Percentiles rank a stretch among this genome's conserved stretches.
Evolutionary conservation across 2,888 invertebrate species (phyloP).

Genomic region (Pristionchus arcanus): DNA sequence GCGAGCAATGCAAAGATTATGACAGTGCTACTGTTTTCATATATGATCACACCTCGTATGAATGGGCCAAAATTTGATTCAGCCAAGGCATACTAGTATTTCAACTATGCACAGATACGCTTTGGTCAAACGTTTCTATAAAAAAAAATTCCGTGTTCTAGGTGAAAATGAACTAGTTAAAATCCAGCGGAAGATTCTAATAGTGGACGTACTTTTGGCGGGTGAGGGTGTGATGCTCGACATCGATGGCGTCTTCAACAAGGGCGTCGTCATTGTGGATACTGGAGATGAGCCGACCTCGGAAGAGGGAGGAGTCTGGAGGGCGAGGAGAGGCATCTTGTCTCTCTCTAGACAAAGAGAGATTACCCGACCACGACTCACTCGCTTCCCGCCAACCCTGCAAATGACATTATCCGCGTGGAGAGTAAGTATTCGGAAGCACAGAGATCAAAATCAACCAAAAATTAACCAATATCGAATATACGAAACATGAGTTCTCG

Average conservation of each 20-base stretch:
- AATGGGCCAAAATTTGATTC: background rate
- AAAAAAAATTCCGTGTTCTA: background rate
- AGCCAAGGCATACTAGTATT: background rate
- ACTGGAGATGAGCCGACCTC: background rate
- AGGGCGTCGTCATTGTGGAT: constrained; percentile 15
- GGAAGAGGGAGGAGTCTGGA: constrained; percentile 18
- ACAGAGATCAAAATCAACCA: background rate
- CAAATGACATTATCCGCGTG: constrained; percentile 23
- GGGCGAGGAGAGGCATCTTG: constrained; percentile 12
- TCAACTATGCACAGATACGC: too few relatives aligned
- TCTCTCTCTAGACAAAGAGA: constrained; percentile 1
- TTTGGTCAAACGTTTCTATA: too few relatives aligned
- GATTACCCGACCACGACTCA: constrained; percentile 44
- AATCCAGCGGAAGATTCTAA: background rate
- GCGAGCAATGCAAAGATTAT: background rate
- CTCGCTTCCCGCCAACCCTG: constrained; percentile 32
- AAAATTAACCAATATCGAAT: background rate
- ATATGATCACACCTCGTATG: background rate
- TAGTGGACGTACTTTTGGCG: background rate
- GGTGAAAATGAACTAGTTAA: background rate
- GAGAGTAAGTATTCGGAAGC: background rate
- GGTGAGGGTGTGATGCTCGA: background rate
- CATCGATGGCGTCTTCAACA: constrained; percentile 18
- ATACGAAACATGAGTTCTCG: too few relatives aligned
- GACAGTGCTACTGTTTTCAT: background rate